These are phyloP conservation scores for Ceyx cyanopectus DNA, from an alignment of 2,113 vertebrate species.

Conservation along the genomic window DNA sequence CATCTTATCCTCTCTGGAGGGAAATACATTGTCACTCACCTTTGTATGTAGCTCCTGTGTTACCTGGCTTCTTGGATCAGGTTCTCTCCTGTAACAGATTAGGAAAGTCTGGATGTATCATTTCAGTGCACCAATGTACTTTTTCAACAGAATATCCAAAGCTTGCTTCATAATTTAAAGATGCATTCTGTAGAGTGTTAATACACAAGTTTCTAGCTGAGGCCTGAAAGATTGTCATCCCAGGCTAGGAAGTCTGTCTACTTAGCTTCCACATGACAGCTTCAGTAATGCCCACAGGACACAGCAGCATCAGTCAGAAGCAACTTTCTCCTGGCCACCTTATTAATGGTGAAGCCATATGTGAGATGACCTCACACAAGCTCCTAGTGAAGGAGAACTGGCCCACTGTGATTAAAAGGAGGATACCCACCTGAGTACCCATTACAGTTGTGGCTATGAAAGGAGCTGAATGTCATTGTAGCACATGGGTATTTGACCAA, in stretches of 20 bases:
- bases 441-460: neutral
- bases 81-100: conserved; percentile 75
- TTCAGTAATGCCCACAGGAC: neutral
- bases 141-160: neutral
- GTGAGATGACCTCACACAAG: neutral
- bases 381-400: neutral
- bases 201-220: neutral
- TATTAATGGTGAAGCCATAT: neutral
- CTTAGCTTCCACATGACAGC: neutral
- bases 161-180: neutral
- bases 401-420: neutral
- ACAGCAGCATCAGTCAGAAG: neutral
- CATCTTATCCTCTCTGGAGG: conserved; percentile 57
- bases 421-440: neutral
- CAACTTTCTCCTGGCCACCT: neutral
- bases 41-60: conserved; percentile 60
- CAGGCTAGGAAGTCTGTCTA: neutral
- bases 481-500: neutral
- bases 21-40: conserved; percentile 64
- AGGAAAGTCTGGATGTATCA: neutral
- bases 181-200: neutral
- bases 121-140: neutral
- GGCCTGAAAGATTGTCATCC: neutral
- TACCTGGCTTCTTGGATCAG: conserved; percentile 68
- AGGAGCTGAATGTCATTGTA: neutral